Base-by-base conservation (phyloP, 2,888 invertebrate species). In the Zygothrica quintamaculata region DNA sequence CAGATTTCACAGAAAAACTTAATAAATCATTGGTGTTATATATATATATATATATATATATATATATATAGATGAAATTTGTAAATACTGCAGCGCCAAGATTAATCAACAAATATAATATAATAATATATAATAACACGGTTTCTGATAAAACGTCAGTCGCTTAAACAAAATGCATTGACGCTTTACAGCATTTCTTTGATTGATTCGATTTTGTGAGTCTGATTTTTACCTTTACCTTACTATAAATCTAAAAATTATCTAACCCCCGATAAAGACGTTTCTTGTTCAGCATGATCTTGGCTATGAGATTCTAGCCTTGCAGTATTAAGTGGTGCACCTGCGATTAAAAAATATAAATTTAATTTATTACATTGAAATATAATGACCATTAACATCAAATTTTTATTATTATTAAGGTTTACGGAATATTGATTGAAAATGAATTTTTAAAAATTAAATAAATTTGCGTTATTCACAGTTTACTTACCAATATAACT, bases 401-500 rank as follows among this genome's bases (percentile, higher is more conserved):
- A n/a, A n/a, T n/a, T n/a, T n/a, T n/a, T n/a, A n/a, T n/a, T n/a
- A n/a, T n/a, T n/a, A n/a, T n/a, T n/a, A n/a, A n/a, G n/a, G n/a
- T n/a, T n/a, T n/a, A n/a, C n/a, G n/a, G n/a, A n/a, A n/a, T n/a
- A n/a, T n/a, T n/a, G n/a, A n/a, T n/a, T n/a, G n/a, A n/a, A n/a
- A 22, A 22, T 22, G 2, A 22, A 22, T 22, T 5, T 22, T 22
- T 3, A 22, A 22, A 3, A 22, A 22, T 22, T 22, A 22, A 22
- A 42, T 11, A 43, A 12, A 26, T n/a, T 12, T 43, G 4, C 26
- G 13, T 9, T 36, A 36, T 36, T 36, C 9, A 5, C 13, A 6
- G 1, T 42, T 36, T 57, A 89, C 90, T 90, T 74, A 97, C 99
- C 99, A 90, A 98, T 95, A 93, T 97, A 98, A 92, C 98, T 98